A percentile compares a stretch with the other conserved stretches of the same genome.
Conservation (phyloP, 2,113 vertebrate species). For the Aptenodytes patagonicus region DNA sequence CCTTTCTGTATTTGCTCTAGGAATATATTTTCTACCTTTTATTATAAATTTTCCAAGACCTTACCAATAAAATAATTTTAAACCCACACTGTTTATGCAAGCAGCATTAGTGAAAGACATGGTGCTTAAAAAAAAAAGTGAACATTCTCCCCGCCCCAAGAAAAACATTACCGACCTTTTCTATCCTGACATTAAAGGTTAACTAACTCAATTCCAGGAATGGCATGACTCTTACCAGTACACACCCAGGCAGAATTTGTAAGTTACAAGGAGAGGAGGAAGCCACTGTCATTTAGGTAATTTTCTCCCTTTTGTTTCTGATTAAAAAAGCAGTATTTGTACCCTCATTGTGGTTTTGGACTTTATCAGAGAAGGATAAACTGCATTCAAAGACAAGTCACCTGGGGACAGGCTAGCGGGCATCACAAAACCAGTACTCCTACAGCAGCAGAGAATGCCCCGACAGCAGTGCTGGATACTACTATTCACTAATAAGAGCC, state of each 20-base stretch:
- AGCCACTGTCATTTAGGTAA: neutral
- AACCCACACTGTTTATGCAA: neutral
- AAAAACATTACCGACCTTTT: neutral
- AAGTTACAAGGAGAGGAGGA: neutral
- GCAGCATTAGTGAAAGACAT: neutral
- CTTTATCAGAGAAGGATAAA: neutral
- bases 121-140: neutral
- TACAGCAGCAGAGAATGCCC: neutral
- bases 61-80: neutral
- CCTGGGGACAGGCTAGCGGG: neutral
- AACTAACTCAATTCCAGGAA: slow-evolving; percentile 16
- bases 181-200: slow-evolving; percentile 13
- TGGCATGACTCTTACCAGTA: neutral
- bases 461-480: neutral
- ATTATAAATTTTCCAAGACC: neutral
- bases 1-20: neutral
- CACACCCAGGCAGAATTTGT: neutral
- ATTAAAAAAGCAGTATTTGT: neutral
- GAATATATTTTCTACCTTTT: neutral
- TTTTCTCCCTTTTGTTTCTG: neutral
- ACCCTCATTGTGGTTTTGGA: neutral
- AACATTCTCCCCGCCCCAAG: neutral
- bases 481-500: neutral
- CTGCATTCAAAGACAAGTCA: neutral
- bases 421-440: neutral